Conservation (phyloP, 2,888 invertebrate species). For the Macrosoma leucophasiata region DNA sequence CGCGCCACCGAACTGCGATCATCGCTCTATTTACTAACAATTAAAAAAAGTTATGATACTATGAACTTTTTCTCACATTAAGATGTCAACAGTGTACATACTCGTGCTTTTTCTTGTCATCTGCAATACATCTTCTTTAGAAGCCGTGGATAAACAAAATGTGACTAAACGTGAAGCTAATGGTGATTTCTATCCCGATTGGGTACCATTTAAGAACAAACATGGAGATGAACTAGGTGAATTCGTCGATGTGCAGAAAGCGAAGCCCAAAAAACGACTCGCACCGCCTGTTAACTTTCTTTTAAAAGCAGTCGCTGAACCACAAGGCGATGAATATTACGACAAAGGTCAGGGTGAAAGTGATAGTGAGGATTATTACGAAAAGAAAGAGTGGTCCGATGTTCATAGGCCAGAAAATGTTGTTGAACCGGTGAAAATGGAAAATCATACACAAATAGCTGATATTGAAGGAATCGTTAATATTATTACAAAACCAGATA, state of each 20-base stretch:
- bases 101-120: constrained; percentile 31
- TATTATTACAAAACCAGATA: constrained; percentile 41
- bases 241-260: constrained; percentile 44
- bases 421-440: constrained; percentile 22
- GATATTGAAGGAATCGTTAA: constrained; percentile 58
- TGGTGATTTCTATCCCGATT: constrained; percentile 56
- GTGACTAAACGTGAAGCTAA: constrained; percentile 46
- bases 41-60: constrained; percentile 29
- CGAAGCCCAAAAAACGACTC: constrained; percentile 56
- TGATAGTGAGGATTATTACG: constrained; percentile 53
- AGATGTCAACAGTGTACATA: constrained; percentile 26
- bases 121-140: constrained; percentile 42
- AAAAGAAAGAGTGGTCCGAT: constrained; percentile 64
- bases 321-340: constrained; percentile 49
- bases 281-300: constrained; percentile 54
- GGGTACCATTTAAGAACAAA: constrained; percentile 68
- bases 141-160: constrained; percentile 45
- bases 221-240: constrained; percentile 57
- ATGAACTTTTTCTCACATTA: constrained; percentile 26
- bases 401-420: constrained; percentile 34
- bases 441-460: constrained; percentile 39
- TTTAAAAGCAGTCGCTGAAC: constrained; percentile 48
- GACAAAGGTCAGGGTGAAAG: constrained; percentile 51
- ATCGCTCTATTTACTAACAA: constrained; percentile 24
- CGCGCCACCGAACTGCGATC: constrained; percentile 45